Base-by-base conservation (phyloP, 2,797 vertebrate species). In the Cyclura pinguis region DNA sequence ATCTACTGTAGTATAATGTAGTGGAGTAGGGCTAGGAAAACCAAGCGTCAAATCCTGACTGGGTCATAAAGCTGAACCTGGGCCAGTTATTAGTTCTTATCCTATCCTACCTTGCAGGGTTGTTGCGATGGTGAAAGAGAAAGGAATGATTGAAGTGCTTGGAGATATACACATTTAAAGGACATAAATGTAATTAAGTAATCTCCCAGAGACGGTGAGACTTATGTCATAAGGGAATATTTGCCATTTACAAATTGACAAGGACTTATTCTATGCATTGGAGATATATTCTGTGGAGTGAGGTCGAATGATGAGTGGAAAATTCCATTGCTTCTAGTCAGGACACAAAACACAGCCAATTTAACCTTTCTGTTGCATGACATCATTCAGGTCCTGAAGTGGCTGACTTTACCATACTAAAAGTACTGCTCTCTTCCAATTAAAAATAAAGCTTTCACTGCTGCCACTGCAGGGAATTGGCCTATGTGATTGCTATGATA, bases 381-480 rank as follows among this genome's bases (percentile, higher is more conserved):
- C 20, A 35, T 73, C 76, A 4, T 82, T 24, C 7, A 78, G 87
- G 67, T 22, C 29, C 59, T 35, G 90, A 0, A 1, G 64, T 72
- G 80, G 27, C 35, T 91, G 50, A 59, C 52, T 90, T n/a, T 20
- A 69, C 62, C 86, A 84, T 84, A 81, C 90, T 93, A 92, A 85
- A 89, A 95, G 27, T n/a, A 86, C 84, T 85, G 94, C 91, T 91
- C 86, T 81, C 1, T 92, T 89, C 91, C 93, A 95, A 93, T 95
- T 95, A 94, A 90, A 92, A 93, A 62, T 78, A 84, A 94, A 84
- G 16, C 82, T 93, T 93, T 86, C 69, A 50, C 72, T 84, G 38
- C 6, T 62, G 90, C 87, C 47, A 78, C 86, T 3, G 42, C 76
- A 84, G 91, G 91, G 94, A 95, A 92, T 84, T 88, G 81, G 20